Evolutionary conservation across 2,113 vertebrate genomes (phyloP), one percentile per base, ranked within the genome.

Genomic region (Struthidea cinerea): DNA sequence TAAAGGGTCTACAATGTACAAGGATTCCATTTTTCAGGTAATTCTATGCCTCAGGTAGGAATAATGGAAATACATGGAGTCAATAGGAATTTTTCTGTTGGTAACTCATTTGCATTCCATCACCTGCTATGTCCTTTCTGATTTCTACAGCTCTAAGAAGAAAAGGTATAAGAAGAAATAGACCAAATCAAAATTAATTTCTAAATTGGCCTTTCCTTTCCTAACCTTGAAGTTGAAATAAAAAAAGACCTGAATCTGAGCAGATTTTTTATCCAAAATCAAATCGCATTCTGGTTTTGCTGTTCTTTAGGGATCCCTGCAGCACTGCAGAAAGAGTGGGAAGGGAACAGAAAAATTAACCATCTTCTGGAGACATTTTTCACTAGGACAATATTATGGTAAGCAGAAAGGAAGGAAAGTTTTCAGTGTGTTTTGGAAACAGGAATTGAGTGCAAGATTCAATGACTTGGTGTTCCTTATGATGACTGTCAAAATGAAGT

Each of bases 401-500:
- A 60, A 90, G 49, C 64, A 80, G 47, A 74, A 88, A 41, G 27
- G 47, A 71, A 84, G 26, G 42, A 20, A 44, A 60, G 10, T 50
- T 91, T 67, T 52, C 71, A 47, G 20, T 18, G 32, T 13, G 30
- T 52, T 89, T 87, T 44, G 35, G 78, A 63, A 92, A 60, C 28
- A 49, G n/a, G 49, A 86, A 79, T 71, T 4, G 4, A 84, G 55
- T 27, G 71, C 47, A 71, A 28, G 39, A 39, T 37, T 44, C 9
- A 1, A 14, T 75, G 90, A 89, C 68, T 93, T 88, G 60, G 49
- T 90, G 71, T 52, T 96, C 90, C 75, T 93, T 56, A 47, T 44
- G 28, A 53, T 95, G 93, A 86, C 59, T 64, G 68, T 93, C 76
- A 92, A 67, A 71, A 92, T 93, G 79, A 96, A 89, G 86, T 87